These are phyloP conservation scores for Mola mola DNA, from an alignment of 2,113 vertebrate species.

Conservation along the genomic window DNA sequence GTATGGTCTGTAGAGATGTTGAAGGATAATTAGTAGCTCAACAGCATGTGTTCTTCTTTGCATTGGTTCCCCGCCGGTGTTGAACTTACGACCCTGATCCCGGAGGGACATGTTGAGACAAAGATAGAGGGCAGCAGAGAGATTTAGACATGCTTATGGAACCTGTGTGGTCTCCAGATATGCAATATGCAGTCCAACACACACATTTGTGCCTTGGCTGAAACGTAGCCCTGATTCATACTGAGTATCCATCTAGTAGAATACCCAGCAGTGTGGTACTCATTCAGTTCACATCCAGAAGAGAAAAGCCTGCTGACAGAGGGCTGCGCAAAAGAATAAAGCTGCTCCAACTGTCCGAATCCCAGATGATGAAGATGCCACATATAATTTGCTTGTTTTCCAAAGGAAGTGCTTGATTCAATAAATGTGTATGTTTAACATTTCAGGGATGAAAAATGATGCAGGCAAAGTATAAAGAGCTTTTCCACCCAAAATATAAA, in stretches of 20 bases:
- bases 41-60: slow-evolving; percentile 83
- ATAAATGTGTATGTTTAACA: slow-evolving; percentile 75
- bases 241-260: slow-evolving; percentile 80
- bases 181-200: slow-evolving; percentile 86
- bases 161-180: slow-evolving; percentile 96
- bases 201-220: slow-evolving; percentile 79
- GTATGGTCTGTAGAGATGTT: slow-evolving; percentile 42
- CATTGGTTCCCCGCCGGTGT: slow-evolving; percentile 87
- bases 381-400: slow-evolving; percentile 74
- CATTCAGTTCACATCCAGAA: slow-evolving; percentile 68
- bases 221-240: slow-evolving; percentile 81
- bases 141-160: slow-evolving; percentile 89
- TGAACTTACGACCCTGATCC: slow-evolving; percentile 95
- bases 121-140: slow-evolving; percentile 94
- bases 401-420: slow-evolving; percentile 69
- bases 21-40: slow-evolving; percentile 77
- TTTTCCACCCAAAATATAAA: slow-evolving; percentile 59
- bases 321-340: slow-evolving; percentile 66
- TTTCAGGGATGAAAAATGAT: slow-evolving; percentile 75
- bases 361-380: slow-evolving; percentile 59
- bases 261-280: slow-evolving; percentile 76
- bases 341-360: slow-evolving; percentile 62
- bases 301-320: slow-evolving; percentile 43
- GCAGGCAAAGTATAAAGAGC: slow-evolving; percentile 48
- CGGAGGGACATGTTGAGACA: slow-evolving; percentile 89